Evolutionary conservation across 1,140 invertebrate species (phyloP).

Genomic region (Heliconius melpomene): DNA sequence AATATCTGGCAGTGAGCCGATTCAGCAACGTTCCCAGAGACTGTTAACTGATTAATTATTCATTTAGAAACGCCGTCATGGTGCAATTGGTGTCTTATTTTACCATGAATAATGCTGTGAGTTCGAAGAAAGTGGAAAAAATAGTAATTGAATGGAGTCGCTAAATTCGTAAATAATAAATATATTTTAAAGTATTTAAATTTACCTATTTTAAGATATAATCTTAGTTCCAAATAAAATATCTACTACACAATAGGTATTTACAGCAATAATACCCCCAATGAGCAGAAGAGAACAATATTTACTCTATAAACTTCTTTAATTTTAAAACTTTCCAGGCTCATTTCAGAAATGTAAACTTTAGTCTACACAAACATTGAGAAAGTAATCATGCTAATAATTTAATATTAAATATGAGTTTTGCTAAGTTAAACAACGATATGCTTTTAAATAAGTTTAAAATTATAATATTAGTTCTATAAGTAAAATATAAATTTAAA

Average conservation of each 20-base stretch:
- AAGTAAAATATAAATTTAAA: no score
- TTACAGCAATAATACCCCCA: conserved; percentile 2
- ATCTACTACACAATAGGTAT: background rate
- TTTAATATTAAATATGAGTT: conserved; percentile 7
- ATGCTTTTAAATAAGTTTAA: background rate
- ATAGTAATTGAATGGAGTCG: no score
- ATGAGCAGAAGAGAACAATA: conserved; percentile 17
- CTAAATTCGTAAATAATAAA: no score
- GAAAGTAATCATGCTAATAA: background rate
- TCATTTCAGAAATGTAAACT: conserved; percentile 22
- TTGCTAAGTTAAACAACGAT: background rate
- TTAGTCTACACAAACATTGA: background rate
- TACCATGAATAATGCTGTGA: background rate
- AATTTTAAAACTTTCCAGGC: conserved; percentile 23
- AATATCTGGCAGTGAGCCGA: background rate
- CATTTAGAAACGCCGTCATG: background rate
- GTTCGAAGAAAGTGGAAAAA: background rate
- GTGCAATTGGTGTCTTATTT: background rate
- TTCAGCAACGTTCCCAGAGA: background rate
- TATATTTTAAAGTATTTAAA: background rate
- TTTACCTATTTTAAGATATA: background rate
- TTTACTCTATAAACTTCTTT: conserved; percentile 25
- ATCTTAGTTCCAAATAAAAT: background rate
- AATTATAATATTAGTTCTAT: background rate
- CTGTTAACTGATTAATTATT: background rate